A percentile compares a stretch with the other conserved stretches of the same genome.
Conservation (phyloP, 2,113 vertebrate genomes). For the Lasiurus cinereus region DNA sequence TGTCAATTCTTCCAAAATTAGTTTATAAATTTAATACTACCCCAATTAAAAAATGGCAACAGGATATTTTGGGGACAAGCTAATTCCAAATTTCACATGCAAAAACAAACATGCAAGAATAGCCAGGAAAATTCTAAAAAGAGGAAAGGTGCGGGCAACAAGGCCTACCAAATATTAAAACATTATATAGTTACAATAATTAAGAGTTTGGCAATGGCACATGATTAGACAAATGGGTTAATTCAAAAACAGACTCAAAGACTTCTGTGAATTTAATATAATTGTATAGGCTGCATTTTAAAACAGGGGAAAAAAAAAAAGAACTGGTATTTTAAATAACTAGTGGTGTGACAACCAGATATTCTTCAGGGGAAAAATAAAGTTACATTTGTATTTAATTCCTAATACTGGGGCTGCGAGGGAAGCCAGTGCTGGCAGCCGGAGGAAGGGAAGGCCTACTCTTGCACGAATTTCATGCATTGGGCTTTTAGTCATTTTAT, state of each 20-base stretch:
- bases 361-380: background rate
- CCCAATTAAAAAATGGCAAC: slow-evolving; percentile 37
- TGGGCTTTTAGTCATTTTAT: background rate
- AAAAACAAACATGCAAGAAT: slow-evolving; percentile 62
- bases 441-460: too few relatives aligned
- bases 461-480: too few relatives aligned
- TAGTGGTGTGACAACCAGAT: background rate
- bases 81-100: slow-evolving; percentile 37
- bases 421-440: too few relatives aligned
- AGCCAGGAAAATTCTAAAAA: slow-evolving; percentile 35
- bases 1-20: slow-evolving; percentile 58
- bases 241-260: background rate
- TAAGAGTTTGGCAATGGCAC: background rate
- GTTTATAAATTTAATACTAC: slow-evolving; percentile 60
- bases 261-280: background rate
- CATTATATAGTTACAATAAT: background rate
- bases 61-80: slow-evolving; percentile 40
- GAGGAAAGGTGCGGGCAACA: background rate
- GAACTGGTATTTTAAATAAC: background rate
- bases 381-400: slow-evolving; percentile 13
- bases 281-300: background rate
- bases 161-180: slow-evolving; percentile 40
- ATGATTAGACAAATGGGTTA: background rate
- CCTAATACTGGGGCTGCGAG: background rate
- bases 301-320: background rate